A percentile compares a stretch with the other conserved stretches of the same genome.
These are phyloP conservation scores for Entomobrya multifasciata DNA, from an alignment of 2,888 invertebrate genomes.

Conservation along the genomic window DNA sequence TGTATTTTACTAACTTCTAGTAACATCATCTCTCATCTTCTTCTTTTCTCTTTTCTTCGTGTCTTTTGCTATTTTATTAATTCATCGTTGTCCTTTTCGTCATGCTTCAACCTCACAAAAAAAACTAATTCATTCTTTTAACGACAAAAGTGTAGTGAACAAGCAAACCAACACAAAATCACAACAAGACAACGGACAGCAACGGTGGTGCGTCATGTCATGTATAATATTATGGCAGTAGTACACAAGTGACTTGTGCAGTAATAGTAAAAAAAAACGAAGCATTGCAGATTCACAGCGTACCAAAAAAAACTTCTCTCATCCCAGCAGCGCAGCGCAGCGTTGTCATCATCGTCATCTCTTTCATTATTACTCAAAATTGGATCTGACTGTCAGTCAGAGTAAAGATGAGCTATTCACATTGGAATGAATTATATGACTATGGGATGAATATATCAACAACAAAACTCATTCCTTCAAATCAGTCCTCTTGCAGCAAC, in stretches of 20 bases:
- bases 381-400: slow-evolving; percentile 48
- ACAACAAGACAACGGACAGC: background rate
- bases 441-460: too few species aligned
- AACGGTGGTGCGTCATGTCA: slow-evolving; percentile 19
- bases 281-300: too few species aligned
- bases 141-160: slow-evolving; percentile 27
- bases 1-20: slow-evolving; percentile 39
- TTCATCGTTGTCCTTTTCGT: slow-evolving; percentile 43
- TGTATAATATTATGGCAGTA: background rate
- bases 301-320: too few species aligned
- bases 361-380: slow-evolving; percentile 42
- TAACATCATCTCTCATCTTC: slow-evolving; percentile 57
- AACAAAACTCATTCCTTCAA: slow-evolving; percentile 26
- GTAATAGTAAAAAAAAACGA: too few species aligned
- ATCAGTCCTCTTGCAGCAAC: background rate
- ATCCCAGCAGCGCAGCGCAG: too few species aligned
- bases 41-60: slow-evolving; percentile 43
- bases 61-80: slow-evolving; percentile 49
- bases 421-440: slow-evolving; percentile 41
- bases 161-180: slow-evolving; percentile 9
- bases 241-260: too few species aligned
- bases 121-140: slow-evolving; percentile 32
- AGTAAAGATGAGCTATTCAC: slow-evolving; percentile 19
- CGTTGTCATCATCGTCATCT: slow-evolving; percentile 9
- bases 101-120: slow-evolving; percentile 43